Base-by-base conservation (phyloP, 2,888 invertebrate genomes). In the Ypsolopha sequella region DNA sequence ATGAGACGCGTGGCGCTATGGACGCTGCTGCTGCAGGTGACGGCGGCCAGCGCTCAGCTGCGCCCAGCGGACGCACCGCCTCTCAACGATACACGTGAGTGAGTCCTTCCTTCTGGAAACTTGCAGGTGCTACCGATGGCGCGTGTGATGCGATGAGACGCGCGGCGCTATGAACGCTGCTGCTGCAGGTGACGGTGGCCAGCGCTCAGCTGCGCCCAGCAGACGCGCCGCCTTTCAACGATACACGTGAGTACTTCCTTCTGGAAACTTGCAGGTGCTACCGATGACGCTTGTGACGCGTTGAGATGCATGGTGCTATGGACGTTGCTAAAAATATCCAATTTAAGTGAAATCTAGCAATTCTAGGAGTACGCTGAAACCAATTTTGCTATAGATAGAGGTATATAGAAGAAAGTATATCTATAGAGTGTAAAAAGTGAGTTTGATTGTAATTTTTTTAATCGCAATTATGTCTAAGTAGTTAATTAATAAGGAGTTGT, bases 171-270 rank as follows among this genome's bases (percentile, higher is more conserved):
- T 24, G 24, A 61, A 63, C 79, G 69, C 65, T 79, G 66, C 46
- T 34, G 11, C 67, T 69, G 68, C 65, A 63, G 62, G 72, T 65
- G 58, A 65, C 66, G 58, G 66, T 70, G 58, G 76, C 73, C 64
- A 60, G 59, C 54, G 80, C 79, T 55, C 85, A 84, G 66, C 76
- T 84, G 54, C 79, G 70, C 50, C 85, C 85, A 52, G 84, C 79
- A 58, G 85, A 86, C 71, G 81, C 80, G 60, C 84, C 82, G 60
- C 73, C 73, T 55, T 60, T 71, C 65, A 85, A 85, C 76, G 80
- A 84, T 65, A 84, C 84, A 77, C 76, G 84, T 84, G 34, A 46
- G 46, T 46, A 6, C 39, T 11, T 24, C 24, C 24, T 24, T 24
- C 2, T 24, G 24, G 24, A 24, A 24, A 24, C 24, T 24, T 24